Evolutionary conservation across 2,797 vertebrate genomes (phyloP), one percentile per base, ranked within the genome.

Genomic region (Helarctos malayanus): DNA sequence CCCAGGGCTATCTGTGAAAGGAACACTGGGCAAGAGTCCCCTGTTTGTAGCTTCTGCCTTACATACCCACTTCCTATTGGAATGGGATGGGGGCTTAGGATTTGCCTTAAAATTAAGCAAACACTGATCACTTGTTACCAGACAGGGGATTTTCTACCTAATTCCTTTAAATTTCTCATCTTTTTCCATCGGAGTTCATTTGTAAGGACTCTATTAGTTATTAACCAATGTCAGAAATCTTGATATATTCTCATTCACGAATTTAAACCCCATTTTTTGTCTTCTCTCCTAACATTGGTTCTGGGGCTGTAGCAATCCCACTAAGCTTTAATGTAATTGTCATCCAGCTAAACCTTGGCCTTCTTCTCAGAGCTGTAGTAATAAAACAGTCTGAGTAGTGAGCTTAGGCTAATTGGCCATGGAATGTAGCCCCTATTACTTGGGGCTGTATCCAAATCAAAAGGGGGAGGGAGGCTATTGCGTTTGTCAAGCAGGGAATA

Each of bases 21-120:
- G 54, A 79, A 89, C 9, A 38, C 21, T 63, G 19, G 73, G 32
- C 18, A 89, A 59, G 41, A 80, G 19, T 73, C 56, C 49, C 32
- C 5, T 84, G 13, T 79, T 89, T 54, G 27, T 84, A 84, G 61
- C 85, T 61, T 89, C 54, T 63, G 14, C 73, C 23, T 12, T 71
- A 56, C 54, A 73, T 47, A 71, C 32, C 45, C 45, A 63, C 35
- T 71, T 91, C 54, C 63, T 86, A 41, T 32, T 73, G 54, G 41
- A 91, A 71, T 35, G 32, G 25, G 23, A n/a, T 63, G 10, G 54
- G 23, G 25, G 47, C 5, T 93, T 79, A 61, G 71, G 61, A 89
- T 93, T 92, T 61, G 45, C 71, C 54, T 69, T 93, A 61, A 93
- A 78, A 71, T 79, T 61, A 84, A 71, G 61, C 91, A 79, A 69